A percentile compares a stretch with the other conserved stretches of the same genome.
Conservation (phyloP, 1,140 invertebrate genomes). For the Drosophila quadrilineata region DNA sequence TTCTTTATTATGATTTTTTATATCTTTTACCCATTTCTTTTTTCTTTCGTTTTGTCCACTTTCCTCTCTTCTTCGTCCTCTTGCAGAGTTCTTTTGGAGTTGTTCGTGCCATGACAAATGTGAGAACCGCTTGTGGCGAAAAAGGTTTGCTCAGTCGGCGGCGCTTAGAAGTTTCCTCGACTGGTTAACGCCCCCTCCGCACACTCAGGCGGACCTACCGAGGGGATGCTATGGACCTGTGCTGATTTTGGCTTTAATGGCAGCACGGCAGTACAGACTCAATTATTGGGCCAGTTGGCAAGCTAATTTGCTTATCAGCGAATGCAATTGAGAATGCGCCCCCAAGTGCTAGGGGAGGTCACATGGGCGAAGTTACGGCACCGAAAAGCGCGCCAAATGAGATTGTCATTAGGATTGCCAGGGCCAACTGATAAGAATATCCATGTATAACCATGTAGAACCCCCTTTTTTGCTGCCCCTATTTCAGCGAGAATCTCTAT, state of each 20-base stretch:
- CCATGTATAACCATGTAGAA: not conserved
- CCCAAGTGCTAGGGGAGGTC: not conserved
- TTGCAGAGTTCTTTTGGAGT: not conserved
- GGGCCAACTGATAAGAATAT: conserved; percentile 43
- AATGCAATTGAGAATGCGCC: conserved; percentile 17
- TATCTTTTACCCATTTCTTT: conserved; percentile 1
- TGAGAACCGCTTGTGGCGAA: conserved; percentile 69
- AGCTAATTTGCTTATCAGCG: conserved; percentile 71
- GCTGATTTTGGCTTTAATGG: too few species aligned
- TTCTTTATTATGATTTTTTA: conserved; percentile 70
- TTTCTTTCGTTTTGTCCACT: not conserved
- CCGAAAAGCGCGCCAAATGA: conserved; percentile 54
- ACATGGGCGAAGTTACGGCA: not conserved
- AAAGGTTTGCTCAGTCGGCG: conserved; percentile 21
- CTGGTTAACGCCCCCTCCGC: conserved; percentile 53
- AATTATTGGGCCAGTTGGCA: conserved; percentile 55
- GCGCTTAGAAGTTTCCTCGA: conserved; percentile 53
- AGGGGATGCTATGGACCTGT: too few species aligned
- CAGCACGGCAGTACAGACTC: conserved; percentile 5
- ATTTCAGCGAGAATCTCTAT: not conserved
- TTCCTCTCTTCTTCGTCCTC: too few species aligned
- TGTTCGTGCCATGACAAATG: conserved; percentile 62
- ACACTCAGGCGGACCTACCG: too few species aligned
- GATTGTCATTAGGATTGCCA: conserved; percentile 54
- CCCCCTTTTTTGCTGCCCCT: not conserved